A percentile compares a stretch with the other conserved stretches of the same genome.
Evolutionary conservation across 2,113 vertebrate genomes (phyloP).

Genomic region (Cervus canadensis): DNA sequence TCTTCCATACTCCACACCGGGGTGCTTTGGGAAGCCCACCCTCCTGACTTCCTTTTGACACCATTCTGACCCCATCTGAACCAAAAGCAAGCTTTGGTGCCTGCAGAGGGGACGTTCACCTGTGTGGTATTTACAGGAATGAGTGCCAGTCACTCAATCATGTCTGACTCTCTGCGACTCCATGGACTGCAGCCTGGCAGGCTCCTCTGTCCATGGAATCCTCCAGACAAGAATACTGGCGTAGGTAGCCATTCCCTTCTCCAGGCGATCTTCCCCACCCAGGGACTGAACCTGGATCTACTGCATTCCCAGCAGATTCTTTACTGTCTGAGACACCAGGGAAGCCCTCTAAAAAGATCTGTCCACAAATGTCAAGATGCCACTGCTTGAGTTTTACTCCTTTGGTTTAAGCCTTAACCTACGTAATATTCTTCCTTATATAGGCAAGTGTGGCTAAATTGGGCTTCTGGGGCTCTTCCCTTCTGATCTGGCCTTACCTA

Average conservation of each 20-base stretch:
- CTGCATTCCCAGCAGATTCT: background rate
- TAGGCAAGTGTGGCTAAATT: too few relatives aligned
- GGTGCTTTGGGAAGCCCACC: background rate
- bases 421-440: background rate
- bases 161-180: background rate
- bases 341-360: background rate
- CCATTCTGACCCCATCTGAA: background rate
- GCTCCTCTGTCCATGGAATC: background rate
- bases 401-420: background rate
- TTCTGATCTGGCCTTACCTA: background rate
- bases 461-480: background rate
- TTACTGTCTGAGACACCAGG: background rate
- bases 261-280: background rate
- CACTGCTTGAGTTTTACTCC: background rate
- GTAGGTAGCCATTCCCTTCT: background rate
- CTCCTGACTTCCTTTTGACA: background rate
- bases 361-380: background rate
- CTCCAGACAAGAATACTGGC: background rate
- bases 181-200: background rate
- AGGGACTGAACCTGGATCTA: background rate
- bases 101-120: background rate
- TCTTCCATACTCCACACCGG: accelerated
- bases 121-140: background rate
- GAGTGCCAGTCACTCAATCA: background rate
- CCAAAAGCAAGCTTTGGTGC: background rate